Evolutionary conservation across 2,888 invertebrate genomes (phyloP).

Genomic region (Ectropis crepuscularia): DNA sequence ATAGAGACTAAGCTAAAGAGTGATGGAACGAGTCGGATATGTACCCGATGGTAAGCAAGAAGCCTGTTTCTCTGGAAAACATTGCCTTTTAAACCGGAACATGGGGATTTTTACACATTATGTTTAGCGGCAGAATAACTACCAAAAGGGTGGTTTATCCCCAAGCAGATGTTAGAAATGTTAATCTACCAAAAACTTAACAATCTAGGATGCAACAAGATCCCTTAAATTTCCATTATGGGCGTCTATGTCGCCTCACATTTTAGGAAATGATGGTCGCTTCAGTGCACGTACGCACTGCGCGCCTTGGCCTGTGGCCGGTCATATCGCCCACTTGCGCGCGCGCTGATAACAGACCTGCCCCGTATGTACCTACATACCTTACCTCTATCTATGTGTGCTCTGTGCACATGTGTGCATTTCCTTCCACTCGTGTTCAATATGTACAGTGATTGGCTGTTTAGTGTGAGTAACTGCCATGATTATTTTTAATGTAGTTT

Average conservation of each 20-base stretch:
- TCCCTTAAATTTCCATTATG: background rate
- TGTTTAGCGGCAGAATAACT: no score
- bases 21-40: no score
- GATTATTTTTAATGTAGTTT: no score
- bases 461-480: background rate
- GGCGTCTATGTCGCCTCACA: background rate
- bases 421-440: conserved; percentile 30
- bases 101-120: no score
- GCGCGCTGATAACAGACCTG: conserved; percentile 52
- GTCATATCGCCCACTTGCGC: conserved; percentile 45
- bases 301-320: conserved; percentile 51
- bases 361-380: conserved; percentile 23
- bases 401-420: conserved; percentile 18
- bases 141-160: no score
- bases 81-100: no score
- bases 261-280: conserved; percentile 17
- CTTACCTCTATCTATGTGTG: conserved; percentile 28
- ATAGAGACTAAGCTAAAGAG: no score
- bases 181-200: no score
- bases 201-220: no score
- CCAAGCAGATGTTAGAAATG: no score
- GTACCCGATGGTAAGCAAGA: no score
- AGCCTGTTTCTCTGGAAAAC: no score
- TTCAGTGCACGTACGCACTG: conserved; percentile 30
- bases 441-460: conserved; percentile 8